Base-by-base conservation (phyloP, 2,797 vertebrate genomes). In the Lacerta viridis region DNA sequence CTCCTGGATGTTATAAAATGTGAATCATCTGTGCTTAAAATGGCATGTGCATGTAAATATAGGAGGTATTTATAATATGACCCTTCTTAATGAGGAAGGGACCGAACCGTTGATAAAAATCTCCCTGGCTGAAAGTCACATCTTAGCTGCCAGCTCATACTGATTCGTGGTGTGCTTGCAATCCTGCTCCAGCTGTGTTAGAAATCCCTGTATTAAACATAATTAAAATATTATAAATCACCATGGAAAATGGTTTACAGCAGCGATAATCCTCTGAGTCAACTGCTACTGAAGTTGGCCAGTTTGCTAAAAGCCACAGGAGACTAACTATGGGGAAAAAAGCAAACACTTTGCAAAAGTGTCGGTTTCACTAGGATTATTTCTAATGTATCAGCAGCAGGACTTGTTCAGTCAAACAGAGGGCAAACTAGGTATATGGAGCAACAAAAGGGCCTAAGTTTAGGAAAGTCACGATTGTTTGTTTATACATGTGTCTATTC, bases 141-240 rank as follows among this genome's bases (percentile, higher is more conserved):
- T 8, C 13, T 27, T 93, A 68, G 91, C 80, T 93, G 90, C 90
- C 91, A 89, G 68, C 29, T 92, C 89, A 74, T 69, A 83, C 29
- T 93, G 80, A 71, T 94, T 95, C 80, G 68, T 85, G 87, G 82
- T 89, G 80, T 29, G 85, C 85, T 13, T 78, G 20, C 86, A 94
- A 18, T 84, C 6, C 1, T 7, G 18, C 78, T 84, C 80, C 91
- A 91, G 88, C 89, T 95, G 88, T 90, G 69, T 92, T 93, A 93
- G 87, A 95, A 93, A 90, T 39, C 69, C 64, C 84, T 77, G 50
- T 87, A 92, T 91, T 90, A 92, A 93, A 87, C 86, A 80, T 85
- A 91, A 94, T 94, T 93, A 93, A 94, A 94, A 91, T 92, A 89
- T 75, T 93, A 92, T 95, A 93, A 93, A 93, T 95, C 88, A 90